These are phyloP conservation scores for Hippocampus kuda DNA, from an alignment of 2,797 vertebrate species.

Conservation along the genomic window DNA sequence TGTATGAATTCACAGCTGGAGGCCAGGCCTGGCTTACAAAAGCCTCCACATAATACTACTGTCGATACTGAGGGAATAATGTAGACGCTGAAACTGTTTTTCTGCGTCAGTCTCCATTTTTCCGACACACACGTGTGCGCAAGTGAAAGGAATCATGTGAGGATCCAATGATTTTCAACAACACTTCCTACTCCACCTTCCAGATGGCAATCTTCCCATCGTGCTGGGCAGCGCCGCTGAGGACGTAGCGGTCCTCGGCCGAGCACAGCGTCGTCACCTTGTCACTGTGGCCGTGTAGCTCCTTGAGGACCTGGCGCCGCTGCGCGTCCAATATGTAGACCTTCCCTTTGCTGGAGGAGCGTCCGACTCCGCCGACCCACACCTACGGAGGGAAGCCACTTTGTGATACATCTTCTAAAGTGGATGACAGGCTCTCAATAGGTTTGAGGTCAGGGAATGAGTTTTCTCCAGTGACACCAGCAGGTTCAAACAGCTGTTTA, in stretches of 20 bases:
- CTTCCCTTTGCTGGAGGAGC: slow-evolving; percentile 76
- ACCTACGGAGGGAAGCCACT: slow-evolving; percentile 60
- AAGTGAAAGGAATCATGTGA: not conserved
- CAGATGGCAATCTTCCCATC: slow-evolving; percentile 97
- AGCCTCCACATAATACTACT: slow-evolving; percentile 18
- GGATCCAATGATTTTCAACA: slow-evolving; percentile 22
- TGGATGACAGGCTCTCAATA: too few relatives aligned
- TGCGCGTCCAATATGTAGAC: slow-evolving; percentile 78
- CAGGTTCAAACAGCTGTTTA: too few relatives aligned
- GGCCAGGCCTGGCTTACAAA: not conserved
- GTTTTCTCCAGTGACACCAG: too few relatives aligned
- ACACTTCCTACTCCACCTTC: slow-evolving; percentile 75
- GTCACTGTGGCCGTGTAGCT: slow-evolving; percentile 78
- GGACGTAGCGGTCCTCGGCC: slow-evolving; percentile 84
- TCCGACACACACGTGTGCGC: slow-evolving; percentile 5
- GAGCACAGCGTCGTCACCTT: slow-evolving; percentile 79
- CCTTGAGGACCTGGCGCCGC: slow-evolving; percentile 75
- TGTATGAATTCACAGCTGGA: slow-evolving; percentile 6
- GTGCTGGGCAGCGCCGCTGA: slow-evolving; percentile 78
- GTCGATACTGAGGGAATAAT: not conserved
- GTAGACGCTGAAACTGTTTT: not conserved
- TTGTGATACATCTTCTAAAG: too few relatives aligned
- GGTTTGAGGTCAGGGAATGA: too few relatives aligned
- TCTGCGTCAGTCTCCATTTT: slow-evolving; percentile 24
- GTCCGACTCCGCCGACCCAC: slow-evolving; percentile 80